These are phyloP conservation scores for Suricata suricatta DNA, from an alignment of 2,113 vertebrate species.

Conservation along the genomic window DNA sequence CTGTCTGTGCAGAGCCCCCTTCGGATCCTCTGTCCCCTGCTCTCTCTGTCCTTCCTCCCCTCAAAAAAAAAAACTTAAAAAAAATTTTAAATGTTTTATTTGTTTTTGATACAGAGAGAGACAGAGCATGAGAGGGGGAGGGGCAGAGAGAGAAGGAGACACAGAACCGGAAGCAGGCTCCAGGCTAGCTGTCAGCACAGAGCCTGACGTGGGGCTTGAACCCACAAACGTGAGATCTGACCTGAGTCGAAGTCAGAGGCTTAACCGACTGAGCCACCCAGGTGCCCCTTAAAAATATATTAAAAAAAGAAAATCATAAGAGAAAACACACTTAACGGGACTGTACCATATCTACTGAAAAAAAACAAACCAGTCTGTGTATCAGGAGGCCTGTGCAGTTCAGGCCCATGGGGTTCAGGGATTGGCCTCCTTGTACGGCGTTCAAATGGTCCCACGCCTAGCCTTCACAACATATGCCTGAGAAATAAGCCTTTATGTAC, in stretches of 20 bases:
- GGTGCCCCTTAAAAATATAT: neutral
- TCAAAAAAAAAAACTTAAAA: neutral
- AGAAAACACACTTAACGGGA: neutral
- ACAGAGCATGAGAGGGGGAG: too few relatives aligned
- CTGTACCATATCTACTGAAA: neutral
- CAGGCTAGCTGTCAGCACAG: too few relatives aligned
- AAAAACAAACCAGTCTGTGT: neutral
- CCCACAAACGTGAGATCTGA: too few relatives aligned
- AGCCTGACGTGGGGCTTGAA: too few relatives aligned
- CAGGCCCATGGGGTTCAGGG: neutral
- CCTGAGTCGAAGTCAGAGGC: too few relatives aligned
- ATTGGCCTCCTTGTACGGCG: neutral
- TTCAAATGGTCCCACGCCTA: rapidly evolving
- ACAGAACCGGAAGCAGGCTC: too few relatives aligned
- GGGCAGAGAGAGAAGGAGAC: too few relatives aligned
- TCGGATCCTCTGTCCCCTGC: too few relatives aligned
- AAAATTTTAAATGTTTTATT: too few relatives aligned
- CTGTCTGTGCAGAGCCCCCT: too few relatives aligned
- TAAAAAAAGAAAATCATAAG: neutral
- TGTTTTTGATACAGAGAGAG: too few relatives aligned
- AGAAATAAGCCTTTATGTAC: neutral
- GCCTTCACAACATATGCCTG: neutral
- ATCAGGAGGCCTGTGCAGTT: neutral
- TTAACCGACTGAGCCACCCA: too few relatives aligned
- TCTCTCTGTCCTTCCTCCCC: neutral